These are phyloP conservation scores for Aleiodes alternator DNA, from an alignment of 2,888 invertebrate species.

Conservation along the genomic window DNA sequence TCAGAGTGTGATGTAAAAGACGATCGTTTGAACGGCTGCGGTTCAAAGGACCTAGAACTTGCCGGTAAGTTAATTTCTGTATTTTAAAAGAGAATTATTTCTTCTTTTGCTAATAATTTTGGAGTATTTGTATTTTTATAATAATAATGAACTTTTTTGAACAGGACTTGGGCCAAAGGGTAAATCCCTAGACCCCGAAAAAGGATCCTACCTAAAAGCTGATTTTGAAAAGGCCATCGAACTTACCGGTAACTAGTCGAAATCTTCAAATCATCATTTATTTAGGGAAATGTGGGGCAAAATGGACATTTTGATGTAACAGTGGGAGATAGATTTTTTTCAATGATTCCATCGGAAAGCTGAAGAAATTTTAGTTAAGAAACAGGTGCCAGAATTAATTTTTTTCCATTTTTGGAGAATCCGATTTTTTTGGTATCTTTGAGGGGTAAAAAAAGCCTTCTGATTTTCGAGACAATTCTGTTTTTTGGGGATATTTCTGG, in stretches of 20 bases:
- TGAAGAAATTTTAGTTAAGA: too few relatives aligned
- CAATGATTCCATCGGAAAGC: too few relatives aligned
- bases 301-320: too few relatives aligned
- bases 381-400: too few relatives aligned
- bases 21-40: constrained; percentile 87
- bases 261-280: not conserved
- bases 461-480: too few relatives aligned
- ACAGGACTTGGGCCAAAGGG: constrained; percentile 79
- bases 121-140: constrained; percentile 1
- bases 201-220: constrained; percentile 84
- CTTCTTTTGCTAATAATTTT: not conserved
- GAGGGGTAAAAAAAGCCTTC: too few relatives aligned
- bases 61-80: constrained; percentile 74
- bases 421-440: too few relatives aligned
- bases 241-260: constrained; percentile 81
- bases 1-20: constrained; percentile 92
- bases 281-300: not conserved
- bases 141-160: constrained; percentile 40
- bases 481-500: too few relatives aligned
- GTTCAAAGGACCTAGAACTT: constrained; percentile 84
- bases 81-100: not conserved
- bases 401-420: too few relatives aligned
- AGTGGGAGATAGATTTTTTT: too few relatives aligned
- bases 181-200: constrained; percentile 81
- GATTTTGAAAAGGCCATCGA: constrained; percentile 93